Evolutionary conservation across 2,888 invertebrate species (phyloP), one percentile per base, ranked within the genome.

Genomic region (Drosophila algonquin): DNA sequence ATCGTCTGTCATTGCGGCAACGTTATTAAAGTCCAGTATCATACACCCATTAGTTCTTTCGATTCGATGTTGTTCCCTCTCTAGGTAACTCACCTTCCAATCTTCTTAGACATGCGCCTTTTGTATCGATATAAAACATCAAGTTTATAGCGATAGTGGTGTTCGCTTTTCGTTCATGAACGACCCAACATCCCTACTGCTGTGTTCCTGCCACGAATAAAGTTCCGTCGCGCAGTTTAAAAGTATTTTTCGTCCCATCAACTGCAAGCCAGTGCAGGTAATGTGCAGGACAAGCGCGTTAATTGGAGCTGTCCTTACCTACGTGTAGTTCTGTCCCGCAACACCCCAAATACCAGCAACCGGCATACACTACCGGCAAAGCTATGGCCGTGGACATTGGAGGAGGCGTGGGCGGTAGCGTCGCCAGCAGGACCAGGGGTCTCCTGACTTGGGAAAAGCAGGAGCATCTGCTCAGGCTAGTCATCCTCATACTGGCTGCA

Each of bases 401-500:
- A 45, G 58, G 62, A 53, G 58, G 35, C 56, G 60, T 27, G 9
- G 54, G 56, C 21, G 64, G 67, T 40, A 40, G n/a, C 40, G 40
- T 7, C 40, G 40, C 40, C n/a, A 7, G 70, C 77, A 56, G 63
- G 65, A 32, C 69, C 74, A 44, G 79, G 51, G 84, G 83, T 45
- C 58, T 89, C 51, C 92, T 94, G 90, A 94, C 94, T 51, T 93
- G 94, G 63, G 96, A 96, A 81, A 97, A 97, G 89, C 96, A 97
- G 91, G 96, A 97, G 91, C 96, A 96, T 45, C 93, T 97, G 62
- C 92, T 97, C 52, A 97, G 92, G 75, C 78, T 98, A 89, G 95
- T 96, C 79, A 97, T 99, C 91, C 94, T 99, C 81, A 96, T 98
- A 58, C 94, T 98, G 92, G 98, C 98, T 85, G 97, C 97, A 63